Percentiles rank a stretch among this genome's conserved stretches.
Conservation (phyloP, 2,888 invertebrate genomes). For the Drymonia ruficornis region DNA sequence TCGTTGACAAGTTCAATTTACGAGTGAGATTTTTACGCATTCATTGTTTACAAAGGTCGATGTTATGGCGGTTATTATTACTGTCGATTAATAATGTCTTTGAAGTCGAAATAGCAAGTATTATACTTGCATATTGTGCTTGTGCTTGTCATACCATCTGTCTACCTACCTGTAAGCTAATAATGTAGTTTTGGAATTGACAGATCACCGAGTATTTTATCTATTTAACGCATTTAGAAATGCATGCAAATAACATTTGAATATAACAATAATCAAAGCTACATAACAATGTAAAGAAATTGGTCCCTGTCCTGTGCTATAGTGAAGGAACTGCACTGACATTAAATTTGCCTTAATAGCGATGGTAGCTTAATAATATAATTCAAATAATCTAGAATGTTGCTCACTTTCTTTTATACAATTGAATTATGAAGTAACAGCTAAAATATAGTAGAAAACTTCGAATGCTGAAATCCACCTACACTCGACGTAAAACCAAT, state of each 20-base stretch:
- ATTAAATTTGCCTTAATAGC: background rate
- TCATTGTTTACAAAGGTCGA: background rate
- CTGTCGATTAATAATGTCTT: too few species aligned
- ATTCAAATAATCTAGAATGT: background rate
- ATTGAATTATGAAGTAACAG: background rate
- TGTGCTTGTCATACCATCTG: background rate
- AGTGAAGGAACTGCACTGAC: too few species aligned
- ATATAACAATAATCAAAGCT: too few species aligned
- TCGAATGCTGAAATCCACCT: constrained; percentile 19
- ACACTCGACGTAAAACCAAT: constrained; percentile 16
- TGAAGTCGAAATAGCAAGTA: too few species aligned
- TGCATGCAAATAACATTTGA: too few species aligned
- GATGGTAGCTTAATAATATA: background rate
- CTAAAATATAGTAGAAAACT: constrained; percentile 7
- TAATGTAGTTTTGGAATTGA: too few species aligned
- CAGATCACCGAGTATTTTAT: too few species aligned
- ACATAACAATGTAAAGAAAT: too few species aligned
- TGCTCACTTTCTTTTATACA: background rate
- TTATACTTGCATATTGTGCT: background rate
- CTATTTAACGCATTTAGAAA: too few species aligned
- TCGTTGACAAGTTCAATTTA: background rate
- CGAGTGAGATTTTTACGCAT: background rate
- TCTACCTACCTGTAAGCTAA: too few species aligned
- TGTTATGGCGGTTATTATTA: background rate
- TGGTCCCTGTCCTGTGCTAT: too few species aligned